Evolutionary conservation across 2,888 invertebrate species (phyloP).

Genomic region (Troilus luridus): DNA sequence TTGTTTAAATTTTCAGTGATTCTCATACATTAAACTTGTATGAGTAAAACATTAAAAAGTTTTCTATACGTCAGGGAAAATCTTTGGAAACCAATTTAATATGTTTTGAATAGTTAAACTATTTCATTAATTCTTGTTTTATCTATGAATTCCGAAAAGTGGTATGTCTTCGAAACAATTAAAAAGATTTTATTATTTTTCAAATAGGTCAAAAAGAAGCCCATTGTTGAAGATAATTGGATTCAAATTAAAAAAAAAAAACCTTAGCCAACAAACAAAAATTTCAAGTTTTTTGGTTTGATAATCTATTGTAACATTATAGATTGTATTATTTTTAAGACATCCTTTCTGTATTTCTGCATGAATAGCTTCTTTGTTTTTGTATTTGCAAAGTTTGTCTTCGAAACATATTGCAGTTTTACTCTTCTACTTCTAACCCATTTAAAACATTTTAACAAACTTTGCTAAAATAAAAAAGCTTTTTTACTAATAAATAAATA

Average conservation of each 20-base stretch:
- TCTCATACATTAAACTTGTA: neutral
- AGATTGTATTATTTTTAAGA: neutral
- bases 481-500: neutral
- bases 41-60: neutral
- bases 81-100: neutral
- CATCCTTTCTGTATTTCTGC: neutral
- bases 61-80: neutral
- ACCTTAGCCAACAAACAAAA: too few species aligned
- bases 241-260: too few species aligned
- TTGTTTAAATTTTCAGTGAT: neutral
- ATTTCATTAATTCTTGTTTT: neutral
- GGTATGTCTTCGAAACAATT: neutral
- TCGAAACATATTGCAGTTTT: neutral
- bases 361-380: neutral
- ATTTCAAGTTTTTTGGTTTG: too few species aligned
- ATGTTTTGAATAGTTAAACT: neutral
- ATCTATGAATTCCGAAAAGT: neutral
- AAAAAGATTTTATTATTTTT: neutral
- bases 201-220: neutral
- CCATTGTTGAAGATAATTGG: neutral
- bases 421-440: neutral
- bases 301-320: too few species aligned
- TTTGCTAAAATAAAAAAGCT: neutral
- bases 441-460: neutral
- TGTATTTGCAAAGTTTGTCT: neutral